Evolutionary conservation across 1,140 invertebrate species (phyloP).

Genomic region (Caenorhabditis inopinata): DNA sequence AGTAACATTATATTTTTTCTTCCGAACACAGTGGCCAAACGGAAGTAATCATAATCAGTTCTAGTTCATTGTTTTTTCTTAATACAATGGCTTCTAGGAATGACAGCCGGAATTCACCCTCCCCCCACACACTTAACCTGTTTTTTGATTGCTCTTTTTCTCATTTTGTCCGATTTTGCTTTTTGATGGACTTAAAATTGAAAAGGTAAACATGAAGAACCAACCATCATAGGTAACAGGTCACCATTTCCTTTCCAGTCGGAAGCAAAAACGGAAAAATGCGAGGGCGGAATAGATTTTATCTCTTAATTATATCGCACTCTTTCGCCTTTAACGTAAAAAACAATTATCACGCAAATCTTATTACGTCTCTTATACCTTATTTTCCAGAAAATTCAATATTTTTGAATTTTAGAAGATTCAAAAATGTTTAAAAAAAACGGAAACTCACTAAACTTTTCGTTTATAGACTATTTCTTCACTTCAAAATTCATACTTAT

Average conservation of each 20-base stretch:
- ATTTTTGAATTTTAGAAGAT: no score
- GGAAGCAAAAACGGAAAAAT: no score
- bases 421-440: no score
- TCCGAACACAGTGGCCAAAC: neutral
- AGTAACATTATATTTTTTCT: neutral
- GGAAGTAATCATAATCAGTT: neutral
- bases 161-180: no score
- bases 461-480: neutral
- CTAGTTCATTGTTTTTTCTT: neutral
- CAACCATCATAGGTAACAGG: no score
- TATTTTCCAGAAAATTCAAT: no score
- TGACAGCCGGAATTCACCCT: neutral
- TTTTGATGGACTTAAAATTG: no score
- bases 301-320: neutral
- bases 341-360: neutral
- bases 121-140: no score
- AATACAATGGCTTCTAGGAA: neutral
- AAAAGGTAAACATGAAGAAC: no score
- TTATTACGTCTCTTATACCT: neutral
- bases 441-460: neutral
- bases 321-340: neutral
- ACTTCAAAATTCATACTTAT: neutral
- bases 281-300: slow-evolving; percentile 22
- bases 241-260: no score
- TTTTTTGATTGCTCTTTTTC: no score